phyloP scores from a whole-genome alignment of 2,797 vertebrate genomes.

The Harpagifer antarcticus region DNA sequence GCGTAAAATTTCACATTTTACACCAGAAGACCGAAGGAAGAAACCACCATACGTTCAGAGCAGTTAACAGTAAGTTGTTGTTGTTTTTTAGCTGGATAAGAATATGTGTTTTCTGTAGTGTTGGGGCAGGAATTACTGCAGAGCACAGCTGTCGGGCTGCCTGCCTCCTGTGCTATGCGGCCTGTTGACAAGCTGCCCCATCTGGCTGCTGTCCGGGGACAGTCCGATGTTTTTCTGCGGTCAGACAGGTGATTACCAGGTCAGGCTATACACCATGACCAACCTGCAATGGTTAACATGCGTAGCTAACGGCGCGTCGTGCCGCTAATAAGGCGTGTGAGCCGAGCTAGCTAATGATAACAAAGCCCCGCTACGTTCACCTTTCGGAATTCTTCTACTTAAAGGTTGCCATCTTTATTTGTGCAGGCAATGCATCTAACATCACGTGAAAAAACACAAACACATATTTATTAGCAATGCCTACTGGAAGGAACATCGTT shows the following conservation, averaged over 20 bases:
- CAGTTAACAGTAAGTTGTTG: constrained; percentile 53
- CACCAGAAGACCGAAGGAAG: constrained; percentile 30
- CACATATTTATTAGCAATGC: background rate
- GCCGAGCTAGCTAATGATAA: constrained; percentile 60
- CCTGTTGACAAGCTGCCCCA: constrained; percentile 72
- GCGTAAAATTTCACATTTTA: constrained; percentile 42
- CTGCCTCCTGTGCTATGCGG: constrained; percentile 63
- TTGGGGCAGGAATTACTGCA: constrained; percentile 46
- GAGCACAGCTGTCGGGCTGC: constrained; percentile 59
- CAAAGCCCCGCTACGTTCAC: constrained; percentile 71
- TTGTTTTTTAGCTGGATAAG: background rate
- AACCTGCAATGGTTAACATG: background rate
- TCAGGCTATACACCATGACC: background rate
- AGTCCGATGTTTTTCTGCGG: constrained; percentile 37
- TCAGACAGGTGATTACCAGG: constrained; percentile 53
- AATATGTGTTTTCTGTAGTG: background rate
- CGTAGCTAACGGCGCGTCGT: background rate
- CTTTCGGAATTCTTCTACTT: constrained; percentile 59
- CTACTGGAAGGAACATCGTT: background rate
- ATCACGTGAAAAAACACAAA: constrained; percentile 20
- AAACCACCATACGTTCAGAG: constrained; percentile 14
- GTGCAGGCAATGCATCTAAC: constrained; percentile 26
- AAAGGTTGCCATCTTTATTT: constrained; percentile 74
- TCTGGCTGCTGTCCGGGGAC: constrained; percentile 61
- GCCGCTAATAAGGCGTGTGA: background rate